These are phyloP conservation scores for Spinibarbus caldwelli DNA, from an alignment of 2,797 vertebrate genomes.

Conservation along the genomic window DNA sequence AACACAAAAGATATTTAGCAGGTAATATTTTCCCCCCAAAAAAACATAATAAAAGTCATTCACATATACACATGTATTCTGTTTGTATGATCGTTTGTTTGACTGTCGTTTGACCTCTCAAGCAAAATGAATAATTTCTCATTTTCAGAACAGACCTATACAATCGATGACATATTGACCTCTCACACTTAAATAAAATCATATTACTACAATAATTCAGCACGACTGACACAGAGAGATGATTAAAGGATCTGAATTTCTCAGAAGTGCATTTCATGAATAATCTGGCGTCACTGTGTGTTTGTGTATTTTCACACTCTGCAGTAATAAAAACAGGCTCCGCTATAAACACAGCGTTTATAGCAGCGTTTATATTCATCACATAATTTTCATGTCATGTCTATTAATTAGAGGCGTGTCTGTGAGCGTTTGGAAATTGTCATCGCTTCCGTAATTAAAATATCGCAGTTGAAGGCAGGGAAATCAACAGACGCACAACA, in stretches of 20 bases:
- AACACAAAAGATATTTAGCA: neutral
- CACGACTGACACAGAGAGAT: neutral
- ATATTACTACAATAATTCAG: neutral
- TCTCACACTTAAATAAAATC: constrained; percentile 13
- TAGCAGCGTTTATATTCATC: constrained; percentile 6
- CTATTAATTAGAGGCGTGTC: constrained; percentile 8
- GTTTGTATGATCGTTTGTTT: neutral
- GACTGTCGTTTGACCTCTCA: neutral
- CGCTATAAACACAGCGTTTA: neutral
- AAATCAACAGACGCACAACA: neutral
- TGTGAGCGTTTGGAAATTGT: neutral
- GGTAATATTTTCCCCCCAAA: too few relatives aligned
- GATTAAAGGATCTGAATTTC: neutral
- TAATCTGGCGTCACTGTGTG: neutral
- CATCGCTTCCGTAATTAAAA: neutral
- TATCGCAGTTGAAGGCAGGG: neutral
- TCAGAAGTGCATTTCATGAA: constrained; percentile 1
- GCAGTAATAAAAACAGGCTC: neutral
- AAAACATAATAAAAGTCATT: neutral
- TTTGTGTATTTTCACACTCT: neutral
- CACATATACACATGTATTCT: neutral
- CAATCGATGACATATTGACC: neutral
- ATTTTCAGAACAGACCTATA: neutral
- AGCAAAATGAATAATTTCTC: neutral
- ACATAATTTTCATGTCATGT: neutral